phyloP scores from a whole-genome alignment of 2,888 invertebrate genomes.

The Chesias legatella region DNA sequence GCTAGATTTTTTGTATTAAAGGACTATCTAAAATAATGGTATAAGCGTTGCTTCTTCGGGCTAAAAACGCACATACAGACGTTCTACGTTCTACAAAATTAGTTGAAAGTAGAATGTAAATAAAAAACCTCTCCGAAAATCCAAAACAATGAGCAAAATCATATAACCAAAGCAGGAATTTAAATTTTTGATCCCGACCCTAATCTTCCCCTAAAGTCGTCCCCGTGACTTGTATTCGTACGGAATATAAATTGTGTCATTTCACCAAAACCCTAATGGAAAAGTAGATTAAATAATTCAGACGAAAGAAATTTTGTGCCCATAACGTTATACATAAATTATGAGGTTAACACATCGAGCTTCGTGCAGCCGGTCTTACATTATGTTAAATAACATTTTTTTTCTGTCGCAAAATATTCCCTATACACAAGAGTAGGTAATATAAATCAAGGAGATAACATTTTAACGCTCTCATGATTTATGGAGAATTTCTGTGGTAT shows the following conservation, averaged over 20 bases:
- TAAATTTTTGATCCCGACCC: constrained; percentile 64
- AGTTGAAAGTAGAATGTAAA: too few relatives aligned
- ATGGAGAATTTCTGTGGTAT: constrained; percentile 41
- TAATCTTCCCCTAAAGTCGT: constrained; percentile 69
- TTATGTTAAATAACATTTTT: constrained; percentile 32
- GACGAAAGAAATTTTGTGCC: constrained; percentile 72
- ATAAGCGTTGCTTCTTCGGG: too few relatives aligned
- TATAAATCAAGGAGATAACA: constrained; percentile 64
- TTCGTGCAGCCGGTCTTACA: constrained; percentile 31
- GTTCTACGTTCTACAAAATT: too few relatives aligned
- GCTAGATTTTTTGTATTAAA: too few relatives aligned
- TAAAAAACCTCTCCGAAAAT: too few relatives aligned
- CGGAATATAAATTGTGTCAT: constrained; percentile 77
- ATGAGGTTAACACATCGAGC: constrained; percentile 64
- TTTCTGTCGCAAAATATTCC: constrained; percentile 52
- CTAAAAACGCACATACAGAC: too few relatives aligned
- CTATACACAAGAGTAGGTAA: constrained; percentile 51
- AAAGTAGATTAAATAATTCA: constrained; percentile 78
- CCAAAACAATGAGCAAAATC: constrained; percentile 2
- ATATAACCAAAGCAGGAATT: constrained; percentile 27
- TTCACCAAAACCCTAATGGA: constrained; percentile 74
- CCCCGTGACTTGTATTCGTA: constrained; percentile 53
- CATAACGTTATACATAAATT: constrained; percentile 74
- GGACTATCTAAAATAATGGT: too few relatives aligned
- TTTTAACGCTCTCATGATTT: constrained; percentile 50